Percentiles rank a stretch among this genome's conserved stretches.
phyloP scores from a whole-genome alignment of 2,797 vertebrate genomes.

The Botia almorhae region DNA sequence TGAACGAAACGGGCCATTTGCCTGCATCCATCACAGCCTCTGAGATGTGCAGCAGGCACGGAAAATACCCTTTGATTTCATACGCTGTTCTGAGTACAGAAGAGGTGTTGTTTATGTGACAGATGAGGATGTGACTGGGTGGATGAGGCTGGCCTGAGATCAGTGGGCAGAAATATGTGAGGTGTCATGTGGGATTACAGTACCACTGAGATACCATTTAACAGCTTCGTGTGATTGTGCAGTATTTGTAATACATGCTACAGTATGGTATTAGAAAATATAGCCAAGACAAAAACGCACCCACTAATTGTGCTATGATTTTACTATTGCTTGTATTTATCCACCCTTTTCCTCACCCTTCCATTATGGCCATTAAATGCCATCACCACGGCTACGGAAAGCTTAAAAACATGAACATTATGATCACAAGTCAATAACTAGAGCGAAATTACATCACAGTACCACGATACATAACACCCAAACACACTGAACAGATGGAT shows the following conservation, averaged over 20 bases:
- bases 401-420: no score
- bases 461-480: neutral
- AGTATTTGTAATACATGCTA: neutral
- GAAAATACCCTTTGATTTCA: constrained; percentile 34
- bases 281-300: neutral
- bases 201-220: no score
- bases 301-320: no score
- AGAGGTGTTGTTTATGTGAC: constrained; percentile 33
- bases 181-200: constrained; percentile 6
- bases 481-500: constrained; percentile 38
- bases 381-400: no score
- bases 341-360: no score
- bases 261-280: neutral
- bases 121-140: constrained; percentile 1
- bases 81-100: constrained; percentile 32
- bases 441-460: no score
- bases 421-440: no score
- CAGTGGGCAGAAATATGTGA: neutral
- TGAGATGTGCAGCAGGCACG: constrained; percentile 22
- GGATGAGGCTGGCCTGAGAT: neutral
- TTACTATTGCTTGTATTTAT: no score
- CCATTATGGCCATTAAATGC: no score
- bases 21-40: constrained; percentile 38
- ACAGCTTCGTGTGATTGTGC: no score
- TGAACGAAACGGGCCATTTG: constrained; percentile 45